Conservation (phyloP, 2,113 vertebrate species). For the Pelecanoides urinatrix region DNA sequence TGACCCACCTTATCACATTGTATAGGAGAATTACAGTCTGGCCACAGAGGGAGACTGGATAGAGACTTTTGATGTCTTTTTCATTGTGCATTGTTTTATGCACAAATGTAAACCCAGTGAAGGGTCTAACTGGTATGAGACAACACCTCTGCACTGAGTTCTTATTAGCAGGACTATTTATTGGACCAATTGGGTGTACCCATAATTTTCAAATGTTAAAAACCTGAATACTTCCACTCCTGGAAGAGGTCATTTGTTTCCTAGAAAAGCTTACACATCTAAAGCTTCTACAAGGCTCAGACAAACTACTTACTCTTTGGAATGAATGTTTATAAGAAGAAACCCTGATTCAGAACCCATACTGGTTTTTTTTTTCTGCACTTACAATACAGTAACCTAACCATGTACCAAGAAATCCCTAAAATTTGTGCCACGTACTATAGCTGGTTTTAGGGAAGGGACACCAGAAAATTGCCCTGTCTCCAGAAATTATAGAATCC, state of each 20-base stretch:
- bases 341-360: not conserved
- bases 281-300: not conserved
- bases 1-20: not conserved
- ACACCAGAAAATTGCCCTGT: not conserved
- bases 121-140: not conserved
- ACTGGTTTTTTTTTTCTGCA: not conserved
- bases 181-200: not conserved
- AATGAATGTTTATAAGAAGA: not conserved
- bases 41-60: not conserved
- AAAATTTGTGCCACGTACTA: not conserved
- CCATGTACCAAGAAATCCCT: not conserved
- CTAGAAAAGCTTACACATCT: not conserved
- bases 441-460: not conserved
- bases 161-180: not conserved
- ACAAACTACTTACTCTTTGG: not conserved
- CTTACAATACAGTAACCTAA: not conserved
- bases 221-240: not conserved
- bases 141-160: accelerated
- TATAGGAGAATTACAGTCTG: not conserved
- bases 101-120: not conserved
- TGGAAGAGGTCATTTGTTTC: not conserved
- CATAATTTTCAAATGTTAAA: not conserved
- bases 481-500: not conserved
- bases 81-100: not conserved
- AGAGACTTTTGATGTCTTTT: not conserved